phyloP scores from a whole-genome alignment of 92 coral and sea anemone species.

The Epizoanthus stellaris region DNA sequence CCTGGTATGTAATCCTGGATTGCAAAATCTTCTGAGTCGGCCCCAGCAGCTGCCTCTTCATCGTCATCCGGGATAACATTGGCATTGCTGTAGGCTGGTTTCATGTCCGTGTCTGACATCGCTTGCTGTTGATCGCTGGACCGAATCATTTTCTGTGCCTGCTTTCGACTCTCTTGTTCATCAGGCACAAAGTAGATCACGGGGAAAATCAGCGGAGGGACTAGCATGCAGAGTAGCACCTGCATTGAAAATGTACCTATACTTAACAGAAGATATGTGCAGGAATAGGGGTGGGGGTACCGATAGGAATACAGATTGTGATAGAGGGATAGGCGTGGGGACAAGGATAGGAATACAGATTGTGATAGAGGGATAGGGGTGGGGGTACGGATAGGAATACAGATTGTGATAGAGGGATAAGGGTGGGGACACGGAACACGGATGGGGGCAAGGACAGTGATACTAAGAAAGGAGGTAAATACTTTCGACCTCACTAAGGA shows the following conservation, averaged over 20 bases:
- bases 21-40: conserved; percentile 55
- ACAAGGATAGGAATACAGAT: too few relatives aligned
- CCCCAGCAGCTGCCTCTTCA: conserved; percentile 60
- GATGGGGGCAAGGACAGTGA: too few relatives aligned
- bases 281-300: too few relatives aligned
- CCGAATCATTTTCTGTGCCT: conserved; percentile 25
- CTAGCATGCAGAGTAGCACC: conserved; percentile 75
- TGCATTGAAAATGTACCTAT: conserved; percentile 15
- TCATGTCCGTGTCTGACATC: background rate
- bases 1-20: conserved; percentile 81
- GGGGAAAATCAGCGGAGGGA: conserved; percentile 85
- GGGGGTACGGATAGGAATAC: too few relatives aligned
- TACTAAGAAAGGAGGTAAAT: too few relatives aligned
- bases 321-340: too few relatives aligned
- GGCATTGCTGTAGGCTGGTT: conserved; percentile 45
- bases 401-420: too few relatives aligned
- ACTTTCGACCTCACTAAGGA: too few relatives aligned
- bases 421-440: too few relatives aligned
- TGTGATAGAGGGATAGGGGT: too few relatives aligned
- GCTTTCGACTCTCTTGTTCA: conserved; percentile 57
- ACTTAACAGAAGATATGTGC: too few relatives aligned
- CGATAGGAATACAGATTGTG: too few relatives aligned
- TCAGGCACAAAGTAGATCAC: conserved; percentile 91
- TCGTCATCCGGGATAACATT: conserved; percentile 28
- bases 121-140: background rate